phyloP scores from a whole-genome alignment of 2,888 invertebrate genomes.

The Parapristionchus giblindavisi region DNA sequence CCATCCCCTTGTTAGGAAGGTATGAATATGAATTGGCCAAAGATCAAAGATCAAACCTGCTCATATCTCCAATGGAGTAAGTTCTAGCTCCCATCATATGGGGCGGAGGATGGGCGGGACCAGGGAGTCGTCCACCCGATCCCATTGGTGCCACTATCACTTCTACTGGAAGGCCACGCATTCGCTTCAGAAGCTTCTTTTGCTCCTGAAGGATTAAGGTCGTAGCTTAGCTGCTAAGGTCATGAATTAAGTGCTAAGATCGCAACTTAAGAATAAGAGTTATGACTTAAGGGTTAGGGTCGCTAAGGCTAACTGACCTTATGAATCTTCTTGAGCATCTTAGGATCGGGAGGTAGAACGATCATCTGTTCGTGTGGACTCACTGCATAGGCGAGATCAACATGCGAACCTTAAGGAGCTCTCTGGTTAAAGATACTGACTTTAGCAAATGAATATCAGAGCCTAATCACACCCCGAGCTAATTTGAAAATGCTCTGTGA shows the following conservation, averaged over 20 bases:
- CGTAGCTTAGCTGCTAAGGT: not conserved
- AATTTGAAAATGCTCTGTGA: not conserved
- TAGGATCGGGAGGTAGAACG: conserved; percentile 34
- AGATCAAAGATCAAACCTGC: too few species aligned
- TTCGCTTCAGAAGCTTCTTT: conserved; percentile 35
- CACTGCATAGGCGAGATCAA: conserved; percentile 24
- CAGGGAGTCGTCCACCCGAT: too few species aligned
- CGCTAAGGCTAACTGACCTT: conserved; percentile 19
- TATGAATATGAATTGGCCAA: not conserved
- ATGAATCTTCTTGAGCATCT: conserved; percentile 38
- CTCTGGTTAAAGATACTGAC: too few species aligned
- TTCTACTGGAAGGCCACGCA: conserved; percentile 36
- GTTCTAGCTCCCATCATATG: conserved; percentile 7
- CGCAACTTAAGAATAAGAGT: too few species aligned
- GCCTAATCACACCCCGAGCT: not conserved
- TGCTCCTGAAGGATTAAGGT: conserved; percentile 19
- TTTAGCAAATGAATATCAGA: too few species aligned
- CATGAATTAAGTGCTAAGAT: not conserved
- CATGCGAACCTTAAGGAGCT: conserved; percentile 20
- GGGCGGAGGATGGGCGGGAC: not conserved
- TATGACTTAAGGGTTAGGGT: too few species aligned
- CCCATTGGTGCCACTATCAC: conserved; percentile 34
- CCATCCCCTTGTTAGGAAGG: too few species aligned
- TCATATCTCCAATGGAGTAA: conserved; percentile 35
- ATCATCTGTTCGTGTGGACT: conserved; percentile 29